Percentiles rank a stretch among this genome's conserved stretches.
Evolutionary conservation across 2,888 invertebrate genomes (phyloP).

Genomic region (Eristalis pertinax): DNA sequence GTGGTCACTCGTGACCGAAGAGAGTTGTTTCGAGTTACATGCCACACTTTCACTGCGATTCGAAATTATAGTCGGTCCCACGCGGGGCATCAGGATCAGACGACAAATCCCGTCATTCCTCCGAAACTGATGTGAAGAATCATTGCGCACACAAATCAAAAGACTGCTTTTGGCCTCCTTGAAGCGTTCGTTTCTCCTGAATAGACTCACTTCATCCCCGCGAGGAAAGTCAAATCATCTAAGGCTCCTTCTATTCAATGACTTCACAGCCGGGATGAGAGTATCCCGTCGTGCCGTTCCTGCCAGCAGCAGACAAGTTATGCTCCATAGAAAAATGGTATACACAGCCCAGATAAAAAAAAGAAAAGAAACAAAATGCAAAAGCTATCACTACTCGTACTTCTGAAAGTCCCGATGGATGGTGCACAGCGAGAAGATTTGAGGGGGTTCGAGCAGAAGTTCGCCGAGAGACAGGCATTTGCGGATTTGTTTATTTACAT

Average conservation of each 20-base stretch:
- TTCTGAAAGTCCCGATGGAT: neutral
- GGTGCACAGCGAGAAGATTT: neutral
- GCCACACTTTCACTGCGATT: conserved; percentile 19
- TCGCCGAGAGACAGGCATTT: conserved; percentile 60
- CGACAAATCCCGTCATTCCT: neutral
- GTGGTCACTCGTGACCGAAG: neutral
- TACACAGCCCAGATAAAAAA: neutral
- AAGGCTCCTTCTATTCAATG: conserved; percentile 44
- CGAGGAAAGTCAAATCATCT: conserved; percentile 30
- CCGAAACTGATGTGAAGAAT: neutral
- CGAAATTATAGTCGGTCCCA: neutral
- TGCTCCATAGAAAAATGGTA: conserved; percentile 49
- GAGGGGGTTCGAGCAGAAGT: conserved; percentile 20
- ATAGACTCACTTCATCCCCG: neutral
- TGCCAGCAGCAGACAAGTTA: conserved; percentile 56
- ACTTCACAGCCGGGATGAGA: conserved; percentile 31
- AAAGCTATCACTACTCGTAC: conserved; percentile 47
- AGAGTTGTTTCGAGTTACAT: neutral
- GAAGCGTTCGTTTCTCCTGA: neutral
- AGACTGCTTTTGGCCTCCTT: neutral
- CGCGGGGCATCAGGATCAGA: neutral
- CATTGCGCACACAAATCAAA: neutral
- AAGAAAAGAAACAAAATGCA: neutral
- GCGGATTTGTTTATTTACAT: conserved; percentile 48
- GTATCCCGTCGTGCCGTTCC: conserved; percentile 41